Evolutionary conservation across 2,888 invertebrate species (phyloP).

Genomic region (Sisyra nigra): DNA sequence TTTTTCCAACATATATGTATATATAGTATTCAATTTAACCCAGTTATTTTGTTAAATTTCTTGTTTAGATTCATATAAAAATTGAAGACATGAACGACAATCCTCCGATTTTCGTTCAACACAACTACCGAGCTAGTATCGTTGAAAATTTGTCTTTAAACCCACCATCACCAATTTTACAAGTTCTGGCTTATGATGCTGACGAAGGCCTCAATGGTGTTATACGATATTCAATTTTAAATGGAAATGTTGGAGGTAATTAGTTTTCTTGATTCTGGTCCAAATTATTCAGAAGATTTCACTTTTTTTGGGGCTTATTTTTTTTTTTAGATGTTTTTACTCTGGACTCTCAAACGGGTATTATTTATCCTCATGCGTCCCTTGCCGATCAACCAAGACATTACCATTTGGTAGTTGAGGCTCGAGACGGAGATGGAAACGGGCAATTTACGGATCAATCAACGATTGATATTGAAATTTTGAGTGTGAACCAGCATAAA

Average conservation of each 20-base stretch:
- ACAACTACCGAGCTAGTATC: constrained; percentile 61
- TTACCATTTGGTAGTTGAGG: constrained; percentile 39
- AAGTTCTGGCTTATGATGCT: constrained; percentile 64
- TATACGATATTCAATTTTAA: constrained; percentile 55
- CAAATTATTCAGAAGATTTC: no score
- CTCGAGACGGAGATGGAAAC: constrained; percentile 54
- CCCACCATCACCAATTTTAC: constrained; percentile 68
- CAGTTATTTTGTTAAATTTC: constrained; percentile 4
- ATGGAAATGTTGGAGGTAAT: constrained; percentile 48
- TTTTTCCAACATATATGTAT: no score
- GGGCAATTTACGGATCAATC: constrained; percentile 50
- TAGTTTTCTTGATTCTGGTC: no score
- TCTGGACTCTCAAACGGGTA: constrained; percentile 60
- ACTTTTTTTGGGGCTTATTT: no score
- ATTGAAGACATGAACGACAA: constrained; percentile 82
- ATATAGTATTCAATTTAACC: neutral
- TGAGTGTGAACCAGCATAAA: constrained; percentile 66
- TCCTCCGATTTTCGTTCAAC: constrained; percentile 62
- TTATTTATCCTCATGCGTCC: constrained; percentile 61
- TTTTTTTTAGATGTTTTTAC: constrained; percentile 47
- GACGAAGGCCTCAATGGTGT: constrained; percentile 67
- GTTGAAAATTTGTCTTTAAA: constrained; percentile 68
- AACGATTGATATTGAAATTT: constrained; percentile 56
- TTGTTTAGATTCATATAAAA: constrained; percentile 47
- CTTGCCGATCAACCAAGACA: constrained; percentile 44